phyloP scores from a whole-genome alignment of 2,888 invertebrate species.

The Macrophya annulata region DNA sequence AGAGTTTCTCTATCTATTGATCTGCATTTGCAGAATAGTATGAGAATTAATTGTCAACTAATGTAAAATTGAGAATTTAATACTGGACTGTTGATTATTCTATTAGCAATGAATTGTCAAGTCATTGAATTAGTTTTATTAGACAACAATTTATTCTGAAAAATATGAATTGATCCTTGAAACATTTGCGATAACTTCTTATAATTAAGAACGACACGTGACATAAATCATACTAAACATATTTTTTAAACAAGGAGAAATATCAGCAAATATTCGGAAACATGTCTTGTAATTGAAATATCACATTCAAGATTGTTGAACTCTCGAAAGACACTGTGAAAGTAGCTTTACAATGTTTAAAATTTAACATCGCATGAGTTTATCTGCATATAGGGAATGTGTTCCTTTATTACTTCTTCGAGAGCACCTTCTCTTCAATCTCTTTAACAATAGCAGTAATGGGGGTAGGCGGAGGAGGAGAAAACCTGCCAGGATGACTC shows the following conservation, averaged over 20 bases:
- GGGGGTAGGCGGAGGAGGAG: conserved; percentile 60
- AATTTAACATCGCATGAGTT: neutral
- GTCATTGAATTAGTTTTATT: neutral
- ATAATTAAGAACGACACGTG: neutral
- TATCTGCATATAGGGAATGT: neutral
- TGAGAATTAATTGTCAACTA: neutral
- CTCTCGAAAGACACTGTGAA: neutral
- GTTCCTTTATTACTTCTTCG: neutral
- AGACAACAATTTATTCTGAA: conserved; percentile 27
- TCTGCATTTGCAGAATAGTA: neutral
- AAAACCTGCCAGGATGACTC: conserved; percentile 69
- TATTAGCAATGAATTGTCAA: neutral
- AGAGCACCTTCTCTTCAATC: conserved; percentile 39
- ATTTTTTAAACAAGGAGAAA: neutral
- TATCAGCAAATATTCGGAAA: neutral
- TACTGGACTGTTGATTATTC: conserved; percentile 1
- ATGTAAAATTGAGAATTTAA: neutral
- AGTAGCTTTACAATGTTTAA: neutral
- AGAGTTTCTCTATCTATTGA: neutral
- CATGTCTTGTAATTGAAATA: neutral
- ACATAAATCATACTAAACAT: neutral
- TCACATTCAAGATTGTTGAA: conserved; percentile 7
- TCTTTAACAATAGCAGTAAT: conserved; percentile 61
- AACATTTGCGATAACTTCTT: neutral
- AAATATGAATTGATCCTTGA: conserved; percentile 8